Evolutionary conservation across 2,888 invertebrate genomes (phyloP).

Genomic region (Agonopterix heracliana): DNA sequence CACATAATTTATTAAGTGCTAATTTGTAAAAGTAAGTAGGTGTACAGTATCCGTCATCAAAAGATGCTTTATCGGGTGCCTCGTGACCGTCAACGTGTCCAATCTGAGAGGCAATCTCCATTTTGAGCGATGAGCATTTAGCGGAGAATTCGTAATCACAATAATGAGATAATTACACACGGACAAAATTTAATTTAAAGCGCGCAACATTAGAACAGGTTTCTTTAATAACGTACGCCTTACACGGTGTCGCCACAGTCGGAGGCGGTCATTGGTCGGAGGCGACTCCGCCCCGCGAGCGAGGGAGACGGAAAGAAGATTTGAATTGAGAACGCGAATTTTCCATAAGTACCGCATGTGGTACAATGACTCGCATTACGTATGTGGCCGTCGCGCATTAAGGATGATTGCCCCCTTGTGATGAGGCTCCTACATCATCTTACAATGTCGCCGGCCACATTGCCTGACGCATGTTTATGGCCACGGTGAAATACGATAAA

Average conservation of each 20-base stretch:
- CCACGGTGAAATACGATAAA: slow-evolving; percentile 70
- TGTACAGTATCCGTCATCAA: slow-evolving; percentile 31
- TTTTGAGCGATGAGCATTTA: slow-evolving; percentile 70
- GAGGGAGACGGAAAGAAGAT: slow-evolving; percentile 73
- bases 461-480: slow-evolving; percentile 59
- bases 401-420: slow-evolving; percentile 75
- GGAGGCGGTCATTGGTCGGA: slow-evolving; percentile 70
- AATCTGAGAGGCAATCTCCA: slow-evolving; percentile 57
- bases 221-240: slow-evolving; percentile 76
- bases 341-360: slow-evolving; percentile 75
- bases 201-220: slow-evolving; percentile 76
- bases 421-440: slow-evolving; percentile 73
- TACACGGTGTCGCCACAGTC: slow-evolving; percentile 72
- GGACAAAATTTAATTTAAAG: slow-evolving; percentile 77
- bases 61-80: slow-evolving; percentile 33
- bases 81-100: slow-evolving; percentile 45
- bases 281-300: slow-evolving; percentile 73
- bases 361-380: slow-evolving; percentile 77
- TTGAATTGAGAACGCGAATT: slow-evolving; percentile 77
- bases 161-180: slow-evolving; percentile 77
- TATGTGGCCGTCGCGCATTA: slow-evolving; percentile 74
- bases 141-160: slow-evolving; percentile 73
- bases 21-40: slow-evolving; percentile 39
- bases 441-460: slow-evolving; percentile 69
- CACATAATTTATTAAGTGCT: slow-evolving; percentile 52